Conservation (phyloP, 2,888 invertebrate species). For the Caenorhabditis sinica region DNA sequence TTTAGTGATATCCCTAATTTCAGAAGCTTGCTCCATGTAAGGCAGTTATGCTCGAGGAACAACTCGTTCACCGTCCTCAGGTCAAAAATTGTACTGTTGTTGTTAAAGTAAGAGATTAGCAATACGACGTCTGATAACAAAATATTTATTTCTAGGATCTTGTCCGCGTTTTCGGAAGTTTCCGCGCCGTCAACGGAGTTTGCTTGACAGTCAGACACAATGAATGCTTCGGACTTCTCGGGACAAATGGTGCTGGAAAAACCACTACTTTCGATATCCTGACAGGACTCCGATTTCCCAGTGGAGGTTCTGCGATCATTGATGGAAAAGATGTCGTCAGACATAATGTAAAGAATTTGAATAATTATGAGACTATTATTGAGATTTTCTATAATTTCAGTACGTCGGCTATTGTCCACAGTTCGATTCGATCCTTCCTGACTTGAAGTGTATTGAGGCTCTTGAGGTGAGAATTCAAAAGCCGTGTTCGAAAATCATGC, state of each 20-base stretch:
- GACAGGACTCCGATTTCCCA: constrained; percentile 73
- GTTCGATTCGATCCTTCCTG: constrained; percentile 69
- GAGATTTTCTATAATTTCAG: neutral
- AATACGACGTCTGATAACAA: neutral
- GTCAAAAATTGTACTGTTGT: constrained; percentile 37
- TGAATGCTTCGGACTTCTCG: constrained; percentile 82
- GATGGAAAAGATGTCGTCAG: constrained; percentile 21
- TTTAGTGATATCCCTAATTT: too few relatives aligned
- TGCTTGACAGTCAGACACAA: constrained; percentile 74
- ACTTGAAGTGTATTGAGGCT: constrained; percentile 76
- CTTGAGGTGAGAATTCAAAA: constrained; percentile 62
- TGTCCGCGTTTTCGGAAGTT: constrained; percentile 44
- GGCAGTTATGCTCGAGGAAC: constrained; percentile 28
- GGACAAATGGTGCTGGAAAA: constrained; percentile 79
- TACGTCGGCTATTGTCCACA: constrained; percentile 21
- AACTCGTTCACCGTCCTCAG: constrained; percentile 4
- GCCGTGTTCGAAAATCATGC: too few relatives aligned
- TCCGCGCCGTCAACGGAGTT: constrained; percentile 65
- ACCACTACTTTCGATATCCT: constrained; percentile 82
- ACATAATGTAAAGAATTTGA: neutral
- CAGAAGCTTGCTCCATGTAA: constrained; percentile 40
- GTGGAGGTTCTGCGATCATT: constrained; percentile 52
- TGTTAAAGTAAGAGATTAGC: constrained; percentile 35
- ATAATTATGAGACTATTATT: neutral
- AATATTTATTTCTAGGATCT: neutral